Base-by-base conservation (phyloP, 2,113 vertebrate species). In the Lepus europaeus region DNA sequence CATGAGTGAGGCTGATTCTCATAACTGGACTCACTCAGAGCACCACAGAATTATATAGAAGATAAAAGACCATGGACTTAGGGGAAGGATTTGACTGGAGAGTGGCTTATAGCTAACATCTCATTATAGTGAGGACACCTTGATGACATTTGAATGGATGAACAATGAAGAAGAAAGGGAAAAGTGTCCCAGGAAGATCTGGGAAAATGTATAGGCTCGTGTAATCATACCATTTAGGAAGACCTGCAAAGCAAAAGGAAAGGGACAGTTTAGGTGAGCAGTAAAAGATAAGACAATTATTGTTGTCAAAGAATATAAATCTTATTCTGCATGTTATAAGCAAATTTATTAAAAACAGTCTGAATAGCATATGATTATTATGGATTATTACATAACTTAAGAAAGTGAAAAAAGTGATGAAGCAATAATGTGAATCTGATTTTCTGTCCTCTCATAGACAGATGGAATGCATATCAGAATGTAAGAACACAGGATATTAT, bases 381-480 rank as follows among this genome's bases (percentile, higher is more conserved):
- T 45, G 45, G 45, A 45, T 45, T 45, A 45, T 45, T 45, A 45
- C 45, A 45, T 45, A 45, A 92, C 83, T 70, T n/a, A 87, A 85
- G 66, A 33, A 92, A 93, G 20, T 72, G 31, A 84, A 94, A 94
- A 56, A 89, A 39, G 74, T 77, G 23, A 25, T 66, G 68, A 87
- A 74, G 3, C 36, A 70, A 49, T 27, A 51, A 66, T 49, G 31
- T 61, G 10, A 3, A 45, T 59, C 79, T 83, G 59, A 66, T 85
- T 19, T 64, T 27, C 72, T 72, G 89, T 70, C 29, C 23, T 63
- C 36, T 66, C 25, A 51, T 39, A 88, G 49, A 56, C 29, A 88
- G 59, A 63, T 6, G 87, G n/a, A 90, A 68, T 22, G 6, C 1
- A 39, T 8, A 89, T 20, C 29, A 1, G 36, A 81, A 61, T 45